These are phyloP conservation scores for Perdita meconis DNA, from an alignment of 2,888 invertebrate species.

Conservation along the genomic window DNA sequence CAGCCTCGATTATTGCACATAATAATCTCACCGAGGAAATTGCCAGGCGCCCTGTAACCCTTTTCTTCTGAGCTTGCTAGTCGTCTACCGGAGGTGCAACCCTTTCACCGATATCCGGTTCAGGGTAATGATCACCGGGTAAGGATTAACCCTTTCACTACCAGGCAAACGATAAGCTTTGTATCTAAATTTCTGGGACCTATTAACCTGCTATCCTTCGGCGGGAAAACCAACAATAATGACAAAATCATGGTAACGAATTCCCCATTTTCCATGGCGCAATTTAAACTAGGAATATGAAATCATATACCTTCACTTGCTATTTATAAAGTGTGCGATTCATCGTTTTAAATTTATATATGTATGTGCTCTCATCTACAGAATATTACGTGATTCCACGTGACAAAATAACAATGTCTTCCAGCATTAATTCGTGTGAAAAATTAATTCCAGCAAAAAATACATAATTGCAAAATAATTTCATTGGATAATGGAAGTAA, in stretches of 20 bases:
- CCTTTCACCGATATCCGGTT: slow-evolving; percentile 62
- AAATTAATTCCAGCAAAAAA: not conserved
- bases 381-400: no score
- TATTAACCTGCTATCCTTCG: not conserved
- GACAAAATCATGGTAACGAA: no score
- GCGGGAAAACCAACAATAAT: no score
- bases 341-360: no score
- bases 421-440: no score
- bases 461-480: not conserved
- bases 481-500: not conserved
- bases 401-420: no score
- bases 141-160: slow-evolving; percentile 63
- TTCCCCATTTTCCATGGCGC: no score
- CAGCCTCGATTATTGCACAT: slow-evolving; percentile 66
- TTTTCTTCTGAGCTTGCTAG: slow-evolving; percentile 57
- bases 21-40: slow-evolving; percentile 59
- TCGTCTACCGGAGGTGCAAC: slow-evolving; percentile 63
- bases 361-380: no score
- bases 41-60: slow-evolving; percentile 68
- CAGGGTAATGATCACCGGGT: slow-evolving; percentile 66
- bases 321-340: no score
- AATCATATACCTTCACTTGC: no score
- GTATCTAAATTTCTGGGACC: slow-evolving; percentile 10
- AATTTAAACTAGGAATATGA: no score
- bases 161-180: slow-evolving; percentile 26